Base-by-base conservation (phyloP, 2,888 invertebrate genomes). In the Macrosiphum euphorbiae region DNA sequence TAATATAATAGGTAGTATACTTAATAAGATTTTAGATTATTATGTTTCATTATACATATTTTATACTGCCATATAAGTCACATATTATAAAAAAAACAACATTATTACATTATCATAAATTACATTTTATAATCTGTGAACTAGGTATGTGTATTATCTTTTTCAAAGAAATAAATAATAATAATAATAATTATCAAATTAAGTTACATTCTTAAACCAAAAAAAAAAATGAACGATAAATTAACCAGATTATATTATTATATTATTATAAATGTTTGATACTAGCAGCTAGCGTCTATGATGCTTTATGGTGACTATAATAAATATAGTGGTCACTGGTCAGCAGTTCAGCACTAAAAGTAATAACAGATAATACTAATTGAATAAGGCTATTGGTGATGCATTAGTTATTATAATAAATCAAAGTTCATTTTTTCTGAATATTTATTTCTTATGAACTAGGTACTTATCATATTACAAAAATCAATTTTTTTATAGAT, bases 21-120 rank as follows among this genome's bases (percentile, higher is more conserved):
- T 67, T 67, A n/a, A 67, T 13, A n/a, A n/a, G 67, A n/a, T 67
- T 67, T 67, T 67, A 67, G n/a, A 67, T 67, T 67, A 67, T n/a
- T 67, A 67, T n/a, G n/a, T 28, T 67, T 67, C 67, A n/a, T 67
- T 67, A n/a, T 67, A n/a, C 52, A 52, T 58, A 35, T 0, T 20
- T 35, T 35, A 35, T n/a, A 35, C 20, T 2, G n/a, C n/a, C n/a
- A n/a, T n/a, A 78, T 20, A 35, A 78, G 16, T 35, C 35, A 16
- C 28, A 61, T 28, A 61, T 20, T 58, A 0, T 16, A 78, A 20
- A 58, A 28, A 61, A 4, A 35, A 67, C 16, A 35, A 35, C 13
- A n/a, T 35, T 20, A 35, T 78, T n/a, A 78, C 16, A 35, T 20
- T 20, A 78, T 35, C 35, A 78, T 35, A 35, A 78, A 35, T 78